phyloP scores from a whole-genome alignment of 2,113 vertebrate species.

The Himantopus leucocephalus region DNA sequence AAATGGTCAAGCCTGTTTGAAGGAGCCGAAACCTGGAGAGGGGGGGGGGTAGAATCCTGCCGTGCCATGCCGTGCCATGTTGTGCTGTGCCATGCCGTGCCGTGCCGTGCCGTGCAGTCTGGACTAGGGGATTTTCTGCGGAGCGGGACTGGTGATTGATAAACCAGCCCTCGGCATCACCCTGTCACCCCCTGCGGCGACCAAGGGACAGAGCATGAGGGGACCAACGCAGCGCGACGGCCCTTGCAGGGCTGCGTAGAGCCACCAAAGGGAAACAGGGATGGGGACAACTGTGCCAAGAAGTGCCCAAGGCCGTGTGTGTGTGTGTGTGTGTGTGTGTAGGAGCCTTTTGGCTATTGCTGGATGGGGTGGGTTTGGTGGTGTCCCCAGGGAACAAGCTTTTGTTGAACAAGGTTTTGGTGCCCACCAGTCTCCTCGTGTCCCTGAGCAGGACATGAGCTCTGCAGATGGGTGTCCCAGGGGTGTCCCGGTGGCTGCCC shows the following conservation, averaged over 20 bases:
- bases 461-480: rapidly evolving
- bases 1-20: rapidly evolving
- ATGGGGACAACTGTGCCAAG: rapidly evolving
- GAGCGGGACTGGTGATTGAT: rapidly evolving
- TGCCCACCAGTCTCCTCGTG: background rate
- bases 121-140: background rate
- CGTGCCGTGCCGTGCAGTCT: rapidly evolving
- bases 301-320: background rate
- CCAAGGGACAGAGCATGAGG: background rate
- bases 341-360: background rate
- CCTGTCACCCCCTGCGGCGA: rapidly evolving
- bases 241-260: background rate
- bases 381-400: background rate
- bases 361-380: rapidly evolving
- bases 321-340: no score
- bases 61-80: rapidly evolving
- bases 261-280: background rate
- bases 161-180: background rate
- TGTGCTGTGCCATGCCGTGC: background rate
- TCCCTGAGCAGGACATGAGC: rapidly evolving
- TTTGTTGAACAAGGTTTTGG: background rate
- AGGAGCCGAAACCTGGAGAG: background rate
- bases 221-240: rapidly evolving
- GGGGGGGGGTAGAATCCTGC: background rate
- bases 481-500: rapidly evolving